Evolutionary conservation across 2,888 invertebrate genomes (phyloP).

Genomic region (Deroplatys truncata): DNA sequence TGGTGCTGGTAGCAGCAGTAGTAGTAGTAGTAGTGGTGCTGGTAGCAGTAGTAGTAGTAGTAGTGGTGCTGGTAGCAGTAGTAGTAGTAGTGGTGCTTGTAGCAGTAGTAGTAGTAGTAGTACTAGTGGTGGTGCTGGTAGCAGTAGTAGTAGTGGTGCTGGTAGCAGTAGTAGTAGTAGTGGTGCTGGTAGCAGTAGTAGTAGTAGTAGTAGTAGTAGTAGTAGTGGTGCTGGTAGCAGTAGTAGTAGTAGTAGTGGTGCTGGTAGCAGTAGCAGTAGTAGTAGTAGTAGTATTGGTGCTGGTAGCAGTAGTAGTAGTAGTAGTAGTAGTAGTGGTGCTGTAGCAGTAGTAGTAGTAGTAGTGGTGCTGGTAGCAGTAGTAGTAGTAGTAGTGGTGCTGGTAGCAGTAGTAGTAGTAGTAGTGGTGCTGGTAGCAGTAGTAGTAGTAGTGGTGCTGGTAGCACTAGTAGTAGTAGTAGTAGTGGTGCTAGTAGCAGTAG

Average conservation of each 20-base stretch:
- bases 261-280: neutral
- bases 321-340: too few relatives aligned
- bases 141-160: slow-evolving; percentile 40
- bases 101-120: too few relatives aligned
- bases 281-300: neutral
- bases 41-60: too few relatives aligned
- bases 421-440: neutral
- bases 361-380: neutral
- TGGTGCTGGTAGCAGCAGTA: too few relatives aligned
- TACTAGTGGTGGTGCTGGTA: slow-evolving; percentile 35
- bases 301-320: neutral
- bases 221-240: neutral
- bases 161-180: slow-evolving; percentile 37
- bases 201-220: neutral
- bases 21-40: slow-evolving; percentile 41
- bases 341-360: too few relatives aligned
- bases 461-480: neutral
- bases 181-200: neutral
- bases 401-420: neutral
- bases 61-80: too few relatives aligned
- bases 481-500: too few relatives aligned
- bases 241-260: neutral
- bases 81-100: too few relatives aligned
- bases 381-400: neutral
- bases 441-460: neutral